phyloP scores from a whole-genome alignment of 2,888 invertebrate genomes.

The Heliconius hortense region DNA sequence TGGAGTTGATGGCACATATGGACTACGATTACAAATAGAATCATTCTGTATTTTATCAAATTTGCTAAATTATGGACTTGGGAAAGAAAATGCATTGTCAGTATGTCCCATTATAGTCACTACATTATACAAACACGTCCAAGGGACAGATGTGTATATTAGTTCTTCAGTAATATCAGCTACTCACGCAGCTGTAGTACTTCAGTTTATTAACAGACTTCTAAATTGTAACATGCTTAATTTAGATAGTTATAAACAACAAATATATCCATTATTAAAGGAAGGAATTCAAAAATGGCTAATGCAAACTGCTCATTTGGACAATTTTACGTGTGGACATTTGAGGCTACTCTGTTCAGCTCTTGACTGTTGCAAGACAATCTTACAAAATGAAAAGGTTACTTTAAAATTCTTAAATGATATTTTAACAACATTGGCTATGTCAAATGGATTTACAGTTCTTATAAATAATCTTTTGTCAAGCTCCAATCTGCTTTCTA shows the following conservation, averaged over 20 bases:
- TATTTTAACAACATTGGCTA: conserved; percentile 59
- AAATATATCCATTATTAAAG: conserved; percentile 67
- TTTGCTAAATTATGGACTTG: conserved; percentile 78
- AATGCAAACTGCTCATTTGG: conserved; percentile 63
- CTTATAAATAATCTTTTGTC: conserved; percentile 64
- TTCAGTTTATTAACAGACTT: conserved; percentile 70
- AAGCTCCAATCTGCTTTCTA: conserved; percentile 72
- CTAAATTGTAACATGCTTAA: conserved; percentile 53
- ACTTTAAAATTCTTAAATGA: conserved; percentile 60
- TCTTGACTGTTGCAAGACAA: conserved; percentile 66
- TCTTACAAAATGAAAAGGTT: conserved; percentile 58
- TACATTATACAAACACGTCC: conserved; percentile 82
- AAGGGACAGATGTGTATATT: conserved; percentile 76
- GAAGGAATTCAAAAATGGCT: conserved; percentile 78
- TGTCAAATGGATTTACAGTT: conserved; percentile 71
- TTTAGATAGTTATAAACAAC: conserved; percentile 57
- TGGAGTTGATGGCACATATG: conserved; percentile 73
- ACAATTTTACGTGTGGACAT: conserved; percentile 73
- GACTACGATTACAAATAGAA: conserved; percentile 84
- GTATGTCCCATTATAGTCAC: conserved; percentile 81
- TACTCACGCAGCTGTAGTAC: conserved; percentile 81
- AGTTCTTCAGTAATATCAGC: conserved; percentile 76
- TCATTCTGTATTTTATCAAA: conserved; percentile 82
- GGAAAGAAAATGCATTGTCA: conserved; percentile 68
- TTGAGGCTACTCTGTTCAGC: conserved; percentile 64